phyloP scores from a whole-genome alignment of 2,888 invertebrate species.

The Julus scandinavius region DNA sequence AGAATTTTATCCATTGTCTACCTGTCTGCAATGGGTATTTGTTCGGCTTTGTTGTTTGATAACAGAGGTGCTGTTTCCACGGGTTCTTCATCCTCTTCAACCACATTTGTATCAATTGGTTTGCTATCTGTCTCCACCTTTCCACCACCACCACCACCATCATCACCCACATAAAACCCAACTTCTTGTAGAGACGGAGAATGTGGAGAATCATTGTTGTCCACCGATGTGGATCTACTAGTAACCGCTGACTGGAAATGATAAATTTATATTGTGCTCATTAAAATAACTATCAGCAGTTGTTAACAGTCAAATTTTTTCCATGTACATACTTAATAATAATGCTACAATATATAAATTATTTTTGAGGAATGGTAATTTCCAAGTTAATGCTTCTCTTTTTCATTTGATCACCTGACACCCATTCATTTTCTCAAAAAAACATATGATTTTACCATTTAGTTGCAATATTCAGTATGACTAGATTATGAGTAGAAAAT shows the following conservation, averaged over 20 bases:
- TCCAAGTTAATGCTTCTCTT: no score
- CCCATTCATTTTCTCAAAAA: no score
- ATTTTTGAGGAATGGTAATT: no score
- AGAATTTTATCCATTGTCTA: neutral
- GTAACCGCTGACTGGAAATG: conserved; percentile 17
- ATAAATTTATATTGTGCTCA: neutral
- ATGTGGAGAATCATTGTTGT: conserved; percentile 23
- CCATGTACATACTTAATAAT: neutral
- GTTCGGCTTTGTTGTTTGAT: neutral
- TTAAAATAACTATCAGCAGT: neutral
- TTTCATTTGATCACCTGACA: no score
- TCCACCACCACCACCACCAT: conserved; percentile 52
- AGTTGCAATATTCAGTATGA: no score
- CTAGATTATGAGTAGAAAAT: no score
- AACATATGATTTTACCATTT: no score
- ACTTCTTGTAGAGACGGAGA: conserved; percentile 53
- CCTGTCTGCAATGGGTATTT: neutral
- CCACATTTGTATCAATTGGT: neutral
- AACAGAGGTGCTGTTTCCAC: conserved; percentile 48
- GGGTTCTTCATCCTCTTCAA: conserved; percentile 50
- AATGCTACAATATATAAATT: no score
- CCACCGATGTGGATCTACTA: conserved; percentile 3
- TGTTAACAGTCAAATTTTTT: neutral
- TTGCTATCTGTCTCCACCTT: neutral
- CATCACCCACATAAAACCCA: conserved; percentile 57